Percentiles rank a stretch among this genome's conserved stretches.
phyloP scores from a whole-genome alignment of 2,113 vertebrate genomes.

The Tragelaphus strepsiceros region DNA sequence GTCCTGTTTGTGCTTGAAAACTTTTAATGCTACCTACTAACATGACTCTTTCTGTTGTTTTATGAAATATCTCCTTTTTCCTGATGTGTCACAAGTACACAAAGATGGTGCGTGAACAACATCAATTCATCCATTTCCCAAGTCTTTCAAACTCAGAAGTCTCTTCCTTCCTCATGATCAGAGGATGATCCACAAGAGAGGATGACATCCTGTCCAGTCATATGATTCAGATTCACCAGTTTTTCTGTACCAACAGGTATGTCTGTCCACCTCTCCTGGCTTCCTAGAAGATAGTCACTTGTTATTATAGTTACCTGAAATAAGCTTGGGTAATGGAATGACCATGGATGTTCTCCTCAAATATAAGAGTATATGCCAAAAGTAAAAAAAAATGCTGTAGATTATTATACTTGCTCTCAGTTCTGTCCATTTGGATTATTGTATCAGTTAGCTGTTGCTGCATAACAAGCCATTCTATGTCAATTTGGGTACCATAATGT shows the following conservation, averaged over 20 bases:
- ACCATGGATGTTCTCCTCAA: neutral
- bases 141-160: neutral
- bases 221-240: neutral
- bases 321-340: neutral
- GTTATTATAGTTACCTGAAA: neutral
- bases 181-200: neutral
- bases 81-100: neutral
- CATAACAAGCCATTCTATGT: neutral
- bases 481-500: neutral
- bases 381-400: neutral
- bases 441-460: neutral
- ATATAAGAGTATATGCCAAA: neutral
- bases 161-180: neutral
- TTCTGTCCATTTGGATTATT: neutral
- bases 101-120: neutral
- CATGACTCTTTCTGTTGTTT: neutral
- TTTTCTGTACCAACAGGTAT: neutral
- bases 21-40: neutral
- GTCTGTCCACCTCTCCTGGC: neutral
- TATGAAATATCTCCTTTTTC: neutral
- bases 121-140: neutral
- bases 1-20: neutral
- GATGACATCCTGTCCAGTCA: neutral
- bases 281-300: neutral
- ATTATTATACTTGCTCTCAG: neutral